These are phyloP conservation scores for Crypturellus tataupa DNA, from an alignment of 2,797 vertebrate genomes.

Conservation along the genomic window DNA sequence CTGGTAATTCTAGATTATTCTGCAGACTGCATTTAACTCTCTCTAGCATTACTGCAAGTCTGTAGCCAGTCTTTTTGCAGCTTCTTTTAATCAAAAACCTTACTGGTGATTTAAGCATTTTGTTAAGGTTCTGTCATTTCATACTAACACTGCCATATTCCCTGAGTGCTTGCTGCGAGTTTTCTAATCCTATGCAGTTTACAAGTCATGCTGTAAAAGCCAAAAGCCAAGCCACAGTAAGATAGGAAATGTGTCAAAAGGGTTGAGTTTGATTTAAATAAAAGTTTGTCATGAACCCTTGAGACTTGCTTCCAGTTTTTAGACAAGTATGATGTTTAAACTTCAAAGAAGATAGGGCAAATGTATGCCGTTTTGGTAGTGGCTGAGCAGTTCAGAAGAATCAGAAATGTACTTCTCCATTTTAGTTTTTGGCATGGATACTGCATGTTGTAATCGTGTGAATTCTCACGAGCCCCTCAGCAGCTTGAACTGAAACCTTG, in stretches of 20 bases:
- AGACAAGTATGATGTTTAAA: neutral
- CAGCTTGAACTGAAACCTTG: neutral
- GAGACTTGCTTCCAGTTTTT: neutral
- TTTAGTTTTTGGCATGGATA: neutral
- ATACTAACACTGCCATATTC: neutral
- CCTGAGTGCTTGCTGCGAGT: neutral
- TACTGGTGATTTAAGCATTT: neutral
- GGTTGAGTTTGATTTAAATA: neutral
- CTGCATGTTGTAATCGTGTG: neutral
- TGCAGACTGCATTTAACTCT: neutral
- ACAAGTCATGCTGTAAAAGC: neutral
- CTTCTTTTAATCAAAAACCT: neutral
- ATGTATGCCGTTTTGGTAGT: neutral
- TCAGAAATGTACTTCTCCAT: neutral
- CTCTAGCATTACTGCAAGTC: neutral
- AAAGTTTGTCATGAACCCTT: neutral
- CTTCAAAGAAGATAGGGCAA: neutral
- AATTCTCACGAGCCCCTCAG: neutral
- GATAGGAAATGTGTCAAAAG: neutral
- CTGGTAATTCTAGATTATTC: neutral
- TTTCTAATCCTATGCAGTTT: neutral
- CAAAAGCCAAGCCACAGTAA: neutral
- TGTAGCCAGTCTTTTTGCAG: neutral
- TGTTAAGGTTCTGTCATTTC: fast-evolving
- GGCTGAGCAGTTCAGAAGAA: neutral